phyloP scores from a whole-genome alignment of 2,888 invertebrate species.

The Busseola fusca region DNA sequence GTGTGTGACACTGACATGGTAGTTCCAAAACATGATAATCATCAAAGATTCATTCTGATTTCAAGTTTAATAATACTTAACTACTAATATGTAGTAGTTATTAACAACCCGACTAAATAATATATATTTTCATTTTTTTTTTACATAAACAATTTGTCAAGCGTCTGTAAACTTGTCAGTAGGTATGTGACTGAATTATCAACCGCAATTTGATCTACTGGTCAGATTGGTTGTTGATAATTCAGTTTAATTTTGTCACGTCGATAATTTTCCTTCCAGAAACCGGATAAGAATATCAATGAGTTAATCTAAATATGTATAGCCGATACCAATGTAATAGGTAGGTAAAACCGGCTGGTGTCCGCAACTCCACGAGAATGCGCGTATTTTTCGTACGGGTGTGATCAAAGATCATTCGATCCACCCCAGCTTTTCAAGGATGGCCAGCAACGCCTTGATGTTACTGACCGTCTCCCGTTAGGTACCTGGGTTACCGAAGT shows the following conservation, averaged over 20 bases:
- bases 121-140: background rate
- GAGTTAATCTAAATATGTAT: background rate
- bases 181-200: background rate
- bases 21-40: background rate
- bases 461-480: no score
- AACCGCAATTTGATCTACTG: background rate
- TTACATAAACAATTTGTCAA: background rate
- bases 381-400: no score
- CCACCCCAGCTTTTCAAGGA: no score
- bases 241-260: background rate
- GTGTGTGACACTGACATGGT: no score
- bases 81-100: background rate
- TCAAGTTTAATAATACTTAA: background rate
- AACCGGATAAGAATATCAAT: background rate
- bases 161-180: background rate
- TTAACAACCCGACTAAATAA: background rate
- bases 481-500: no score
- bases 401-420: no score
- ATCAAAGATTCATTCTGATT: background rate
- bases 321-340: no score
- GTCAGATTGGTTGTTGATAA: no score
- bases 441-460: no score
- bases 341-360: no score
- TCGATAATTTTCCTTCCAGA: background rate
- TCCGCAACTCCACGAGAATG: no score